A percentile compares a stretch with the other conserved stretches of the same genome.
These are phyloP conservation scores for Aphis craccivora DNA, from an alignment of 1,140 invertebrate species.

Conservation along the genomic window DNA sequence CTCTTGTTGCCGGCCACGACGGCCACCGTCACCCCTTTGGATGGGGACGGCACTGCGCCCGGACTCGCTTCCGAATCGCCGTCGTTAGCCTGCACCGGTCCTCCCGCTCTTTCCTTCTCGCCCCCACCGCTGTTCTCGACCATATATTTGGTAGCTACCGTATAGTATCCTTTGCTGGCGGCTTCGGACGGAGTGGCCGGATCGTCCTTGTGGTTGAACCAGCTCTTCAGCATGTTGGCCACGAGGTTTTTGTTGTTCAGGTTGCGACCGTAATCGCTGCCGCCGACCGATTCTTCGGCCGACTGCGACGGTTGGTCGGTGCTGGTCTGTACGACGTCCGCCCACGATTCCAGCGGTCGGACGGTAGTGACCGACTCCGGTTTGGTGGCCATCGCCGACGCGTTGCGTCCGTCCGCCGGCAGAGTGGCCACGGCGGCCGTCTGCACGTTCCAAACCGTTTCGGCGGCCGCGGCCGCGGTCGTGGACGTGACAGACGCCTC, in stretches of 20 bases:
- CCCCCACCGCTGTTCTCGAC: not conserved
- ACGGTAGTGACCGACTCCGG: not conserved
- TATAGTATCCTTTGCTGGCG: not conserved
- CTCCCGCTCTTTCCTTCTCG: not conserved
- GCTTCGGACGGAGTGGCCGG: not conserved
- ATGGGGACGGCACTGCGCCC: not conserved
- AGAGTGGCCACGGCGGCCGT: not conserved
- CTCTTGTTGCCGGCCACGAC: slow-evolving; percentile 51
- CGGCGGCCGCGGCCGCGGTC: not conserved
- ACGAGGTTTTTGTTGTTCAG: not conserved
- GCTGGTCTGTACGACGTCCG: slow-evolving; percentile 1
- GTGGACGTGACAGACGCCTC: not conserved
- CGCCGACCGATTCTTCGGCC: not conserved
- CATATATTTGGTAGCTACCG: not conserved
- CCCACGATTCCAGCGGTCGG: not conserved
- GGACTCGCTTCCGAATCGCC: not conserved
- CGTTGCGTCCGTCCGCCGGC: not conserved
- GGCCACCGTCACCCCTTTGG: slow-evolving; percentile 16
- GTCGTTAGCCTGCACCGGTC: not conserved
- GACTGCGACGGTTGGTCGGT: not conserved
- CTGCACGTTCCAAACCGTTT: slow-evolving; percentile 29
- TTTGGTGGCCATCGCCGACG: slow-evolving; percentile 5
- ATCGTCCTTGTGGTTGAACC: slow-evolving; percentile 18
- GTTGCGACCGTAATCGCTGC: not conserved
- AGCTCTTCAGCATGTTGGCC: slow-evolving; percentile 32